Conservation (phyloP, 2,888 invertebrate genomes). For the Aleiodes alternator region DNA sequence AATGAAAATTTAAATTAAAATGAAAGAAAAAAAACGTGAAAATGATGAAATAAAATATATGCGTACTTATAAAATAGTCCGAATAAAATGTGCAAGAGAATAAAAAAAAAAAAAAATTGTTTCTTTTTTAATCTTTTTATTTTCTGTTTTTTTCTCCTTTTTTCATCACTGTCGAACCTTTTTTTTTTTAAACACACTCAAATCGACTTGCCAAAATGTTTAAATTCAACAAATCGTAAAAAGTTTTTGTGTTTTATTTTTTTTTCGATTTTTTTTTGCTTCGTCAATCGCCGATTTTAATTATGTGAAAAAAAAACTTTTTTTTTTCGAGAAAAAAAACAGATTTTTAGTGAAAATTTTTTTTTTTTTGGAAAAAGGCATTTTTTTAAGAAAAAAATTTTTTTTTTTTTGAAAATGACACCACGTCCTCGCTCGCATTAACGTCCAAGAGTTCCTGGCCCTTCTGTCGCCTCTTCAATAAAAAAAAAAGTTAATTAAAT, state of each 20-base stretch:
- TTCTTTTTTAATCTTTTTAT: conserved; percentile 3
- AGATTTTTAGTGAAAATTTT: too few species aligned
- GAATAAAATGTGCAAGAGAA: conserved; percentile 37
- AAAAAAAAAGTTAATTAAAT: too few species aligned
- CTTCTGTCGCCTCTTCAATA: conserved; percentile 58
- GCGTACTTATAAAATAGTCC: conserved; percentile 54
- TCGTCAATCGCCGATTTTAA: too few species aligned
- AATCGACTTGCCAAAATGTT: conserved; percentile 22
- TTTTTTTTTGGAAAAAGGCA: too few species aligned
- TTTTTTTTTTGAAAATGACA: conserved; percentile 27
- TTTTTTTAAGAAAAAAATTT: not conserved
- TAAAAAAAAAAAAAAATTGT: conserved; percentile 29
- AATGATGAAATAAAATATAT: conserved; percentile 47
- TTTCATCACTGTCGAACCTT: conserved; percentile 4
- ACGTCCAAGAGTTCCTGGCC: conserved; percentile 67
- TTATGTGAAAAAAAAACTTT: too few species aligned
- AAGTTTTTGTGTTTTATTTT: conserved; percentile 17
- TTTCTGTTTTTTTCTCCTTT: conserved; percentile 31
- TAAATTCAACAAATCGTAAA: conserved; percentile 16
- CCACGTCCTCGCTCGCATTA: conserved; percentile 65
- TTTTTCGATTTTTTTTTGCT: not conserved
- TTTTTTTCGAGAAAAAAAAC: too few species aligned
- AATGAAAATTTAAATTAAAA: too few species aligned
- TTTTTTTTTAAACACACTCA: conserved; percentile 10
- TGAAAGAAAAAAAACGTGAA: conserved; percentile 57